Evolutionary conservation across 2,888 invertebrate species (phyloP), one percentile per base, ranked within the genome.

Genomic region (Pollenia griseotomentosa): DNA sequence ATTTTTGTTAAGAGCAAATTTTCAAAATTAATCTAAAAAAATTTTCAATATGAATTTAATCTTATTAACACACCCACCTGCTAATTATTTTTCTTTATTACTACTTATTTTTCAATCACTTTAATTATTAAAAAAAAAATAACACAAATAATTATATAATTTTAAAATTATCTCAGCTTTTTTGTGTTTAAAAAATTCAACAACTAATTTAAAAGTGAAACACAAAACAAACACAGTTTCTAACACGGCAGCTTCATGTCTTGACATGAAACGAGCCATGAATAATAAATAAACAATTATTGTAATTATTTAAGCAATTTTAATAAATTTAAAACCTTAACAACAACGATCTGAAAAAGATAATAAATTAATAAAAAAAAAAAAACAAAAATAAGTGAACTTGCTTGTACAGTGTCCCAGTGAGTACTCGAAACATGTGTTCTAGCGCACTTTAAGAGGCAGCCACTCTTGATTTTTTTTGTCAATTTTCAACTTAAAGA

Each of bases 211-310:
- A 23, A 8, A 80, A 63, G 9, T 55, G 53, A 80, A 63, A 71
- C 10, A 48, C 16, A 71, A 80, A 80, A 44, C 23, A 61, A 73
- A 82, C 48, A 75, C 2, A n/a, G 16, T 68, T 70, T 74, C 9
- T 65, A 66, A 23, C 84, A 84, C 79, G 79, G 74, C 74, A 74
- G 59, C 79, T 84, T 79, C 53, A 74, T 79, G 84, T 74, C 66
- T 66, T 74, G 42, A 73, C 73, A 74, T 53, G 33, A 66, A 74
- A 61, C 66, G 33, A 79, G 73, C 53, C 73, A 46, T 68, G 73
- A 84, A 79, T 79, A 74, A 73, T 61, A 61, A 74, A 73, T 61
- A 68, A 79, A 46, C 44, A 79, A 79, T 73, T 83, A 83, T 83
- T 84, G 79, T 59, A 84, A 84, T 84, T 84, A 74, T 79, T 79